These are phyloP conservation scores for Ctenodactylus gundi DNA, from an alignment of 2,113 vertebrate species.

Conservation along the genomic window DNA sequence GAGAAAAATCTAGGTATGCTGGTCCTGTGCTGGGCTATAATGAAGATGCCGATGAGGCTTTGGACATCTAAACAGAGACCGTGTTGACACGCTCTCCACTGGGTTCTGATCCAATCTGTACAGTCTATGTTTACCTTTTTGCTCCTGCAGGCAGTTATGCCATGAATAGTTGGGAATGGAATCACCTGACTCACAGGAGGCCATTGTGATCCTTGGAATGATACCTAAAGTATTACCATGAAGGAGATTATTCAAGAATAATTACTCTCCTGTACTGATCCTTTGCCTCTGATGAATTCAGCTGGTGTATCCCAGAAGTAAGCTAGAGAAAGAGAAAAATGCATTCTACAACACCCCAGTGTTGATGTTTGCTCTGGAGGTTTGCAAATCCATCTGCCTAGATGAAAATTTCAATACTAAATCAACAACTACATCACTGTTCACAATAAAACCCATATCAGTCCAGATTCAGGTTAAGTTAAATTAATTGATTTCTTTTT, in stretches of 20 bases:
- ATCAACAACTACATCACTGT: background rate
- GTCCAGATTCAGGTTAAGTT: background rate
- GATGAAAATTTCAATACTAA: background rate
- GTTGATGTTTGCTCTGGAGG: background rate
- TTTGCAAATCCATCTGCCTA: background rate
- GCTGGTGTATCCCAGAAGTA: background rate
- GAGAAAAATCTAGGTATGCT: background rate
- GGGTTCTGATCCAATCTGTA: background rate
- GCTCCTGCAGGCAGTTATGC: background rate
- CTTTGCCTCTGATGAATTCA: background rate
- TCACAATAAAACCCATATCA: background rate
- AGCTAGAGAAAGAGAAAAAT: background rate
- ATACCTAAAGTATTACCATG: background rate
- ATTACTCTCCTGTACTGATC: background rate
- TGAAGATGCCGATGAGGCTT: background rate
- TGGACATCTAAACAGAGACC: background rate
- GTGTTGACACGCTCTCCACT: accelerated
- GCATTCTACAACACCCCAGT: accelerated
- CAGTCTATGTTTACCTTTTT: background rate
- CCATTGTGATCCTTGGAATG: accelerated
- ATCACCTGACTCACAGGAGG: background rate
- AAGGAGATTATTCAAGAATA: background rate
- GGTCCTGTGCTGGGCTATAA: accelerated
- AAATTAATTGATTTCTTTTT: background rate
- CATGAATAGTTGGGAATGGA: background rate